Evolutionary conservation across 2,888 invertebrate species (phyloP).

Genomic region (Minunthozetes semirufus): DNA sequence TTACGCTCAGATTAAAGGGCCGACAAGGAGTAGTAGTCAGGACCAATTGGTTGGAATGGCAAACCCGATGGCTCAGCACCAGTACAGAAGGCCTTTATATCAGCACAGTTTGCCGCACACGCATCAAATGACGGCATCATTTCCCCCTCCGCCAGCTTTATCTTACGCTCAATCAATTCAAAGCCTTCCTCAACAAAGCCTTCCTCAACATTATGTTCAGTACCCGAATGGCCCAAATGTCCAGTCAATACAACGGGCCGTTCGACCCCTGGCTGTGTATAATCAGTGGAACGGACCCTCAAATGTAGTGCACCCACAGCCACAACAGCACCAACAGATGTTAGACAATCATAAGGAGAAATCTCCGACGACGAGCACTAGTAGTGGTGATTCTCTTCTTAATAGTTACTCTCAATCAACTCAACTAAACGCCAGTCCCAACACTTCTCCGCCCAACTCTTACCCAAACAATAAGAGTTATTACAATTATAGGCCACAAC

Average conservation of each 20-base stretch:
- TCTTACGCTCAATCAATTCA: conserved; percentile 25
- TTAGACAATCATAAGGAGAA: conserved; percentile 18
- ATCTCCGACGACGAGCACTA: conserved; percentile 9
- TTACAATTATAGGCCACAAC: conserved; percentile 14
- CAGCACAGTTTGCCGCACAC: conserved; percentile 12
- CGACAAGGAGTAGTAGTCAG: conserved; percentile 35
- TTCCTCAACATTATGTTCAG: background rate
- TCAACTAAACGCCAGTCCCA: background rate
- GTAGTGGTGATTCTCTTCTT: background rate
- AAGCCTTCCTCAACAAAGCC: conserved; percentile 18
- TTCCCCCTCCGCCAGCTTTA: conserved; percentile 4
- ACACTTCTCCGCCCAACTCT: background rate
- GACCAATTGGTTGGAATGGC: conserved; percentile 24
- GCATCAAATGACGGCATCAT: background rate
- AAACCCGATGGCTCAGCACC: conserved; percentile 3
- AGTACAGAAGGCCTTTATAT: conserved; percentile 12
- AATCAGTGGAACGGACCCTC: conserved; percentile 34
- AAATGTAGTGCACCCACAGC: conserved; percentile 23
- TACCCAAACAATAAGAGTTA: background rate
- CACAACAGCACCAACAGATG: conserved; percentile 12
- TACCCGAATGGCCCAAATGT: background rate
- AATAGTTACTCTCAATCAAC: conserved; percentile 2
- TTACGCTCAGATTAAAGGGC: background rate
- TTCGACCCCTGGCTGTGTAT: conserved; percentile 27
- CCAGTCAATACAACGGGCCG: conserved; percentile 8